Percentiles rank a stretch among this genome's conserved stretches.
phyloP scores from a whole-genome alignment of 2,888 invertebrate species.

The Agonopterix subpropinquella region DNA sequence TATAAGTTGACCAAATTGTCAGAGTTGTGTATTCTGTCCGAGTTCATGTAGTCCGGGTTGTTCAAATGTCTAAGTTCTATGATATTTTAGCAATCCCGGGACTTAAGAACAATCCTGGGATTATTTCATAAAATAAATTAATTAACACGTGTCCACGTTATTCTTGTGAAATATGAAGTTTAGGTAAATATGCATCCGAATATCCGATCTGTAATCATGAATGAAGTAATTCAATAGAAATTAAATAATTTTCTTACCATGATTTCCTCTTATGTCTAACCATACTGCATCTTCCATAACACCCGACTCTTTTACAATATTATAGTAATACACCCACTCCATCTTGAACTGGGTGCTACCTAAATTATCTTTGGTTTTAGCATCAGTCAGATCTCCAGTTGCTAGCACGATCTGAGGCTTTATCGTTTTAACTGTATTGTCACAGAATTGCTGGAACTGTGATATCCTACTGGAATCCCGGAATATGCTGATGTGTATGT shows the following conservation, averaged over 20 bases:
- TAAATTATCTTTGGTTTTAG: constrained; percentile 84
- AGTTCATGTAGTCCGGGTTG: no score
- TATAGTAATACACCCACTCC: constrained; percentile 89
- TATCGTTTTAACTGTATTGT: constrained; percentile 81
- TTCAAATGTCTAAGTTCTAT: no score
- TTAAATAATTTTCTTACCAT: constrained; percentile 76
- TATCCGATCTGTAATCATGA: no score
- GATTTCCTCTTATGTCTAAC: constrained; percentile 95
- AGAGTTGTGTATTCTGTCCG: no score
- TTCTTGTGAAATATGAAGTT: no score
- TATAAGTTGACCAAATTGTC: no score
- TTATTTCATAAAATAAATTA: no score
- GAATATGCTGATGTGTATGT: constrained; percentile 92
- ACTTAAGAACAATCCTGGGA: no score
- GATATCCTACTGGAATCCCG: constrained; percentile 83
- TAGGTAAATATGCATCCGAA: no score
- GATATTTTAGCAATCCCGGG: no score
- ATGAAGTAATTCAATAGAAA: no score
- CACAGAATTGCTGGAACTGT: constrained; percentile 88
- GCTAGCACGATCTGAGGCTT: constrained; percentile 87
- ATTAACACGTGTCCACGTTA: no score
- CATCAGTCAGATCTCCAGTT: constrained; percentile 93
- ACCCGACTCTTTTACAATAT: constrained; percentile 79
- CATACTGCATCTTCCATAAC: constrained; percentile 83
- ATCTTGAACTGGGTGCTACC: constrained; percentile 87